Evolutionary conservation across 1,140 invertebrate species (phyloP), one percentile per base, ranked within the genome.

Genomic region (Zaprionus inermis): DNA sequence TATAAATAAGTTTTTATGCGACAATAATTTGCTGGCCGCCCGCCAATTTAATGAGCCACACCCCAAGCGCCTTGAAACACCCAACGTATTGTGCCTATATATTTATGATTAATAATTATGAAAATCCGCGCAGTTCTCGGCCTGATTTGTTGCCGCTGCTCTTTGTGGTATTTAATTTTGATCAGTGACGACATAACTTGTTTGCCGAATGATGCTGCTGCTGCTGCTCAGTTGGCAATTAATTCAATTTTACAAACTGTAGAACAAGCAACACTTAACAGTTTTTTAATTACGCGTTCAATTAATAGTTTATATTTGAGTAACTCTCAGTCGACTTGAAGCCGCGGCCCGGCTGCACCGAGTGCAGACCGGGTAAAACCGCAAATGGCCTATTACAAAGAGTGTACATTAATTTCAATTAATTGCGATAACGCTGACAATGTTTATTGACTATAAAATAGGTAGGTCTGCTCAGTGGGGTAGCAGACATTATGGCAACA

Each of bases 1-100:
- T 88, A 88, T 88, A 88, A 88, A 88, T 88, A 79, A 88, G 77
- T 82, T 88, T 88, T 82, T 88, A 88, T 81, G 71, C 74, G 73
- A 79, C 79, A 72, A 80, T 82, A 88, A 88, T 82, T 82, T 86
- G 78, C 78, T 67, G 67, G 63, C 68, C 38, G n/a, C n/a, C 38
- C n/a, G 63, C 68, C 38, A 68, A 68, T 74, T 82, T 81, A 82
- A 81, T 81, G 79, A 81, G 74, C 68, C 36, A 16, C 16, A 5
- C 38, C n/a, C 38, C n/a, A 14, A 41, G 3, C 18, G 46, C 44
- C 52, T 44, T 61, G 28, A 44, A 59, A 16, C 2, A 12, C n/a
- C n/a, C 28, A 16, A 5, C 16, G 41, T 9, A 9, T 5, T 10
- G 18, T n/a, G 36, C 14, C 12, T 14, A 36, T 38, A 12, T 28